These are phyloP conservation scores for Apis florea DNA, from an alignment of 1,140 invertebrate species.

Conservation along the genomic window DNA sequence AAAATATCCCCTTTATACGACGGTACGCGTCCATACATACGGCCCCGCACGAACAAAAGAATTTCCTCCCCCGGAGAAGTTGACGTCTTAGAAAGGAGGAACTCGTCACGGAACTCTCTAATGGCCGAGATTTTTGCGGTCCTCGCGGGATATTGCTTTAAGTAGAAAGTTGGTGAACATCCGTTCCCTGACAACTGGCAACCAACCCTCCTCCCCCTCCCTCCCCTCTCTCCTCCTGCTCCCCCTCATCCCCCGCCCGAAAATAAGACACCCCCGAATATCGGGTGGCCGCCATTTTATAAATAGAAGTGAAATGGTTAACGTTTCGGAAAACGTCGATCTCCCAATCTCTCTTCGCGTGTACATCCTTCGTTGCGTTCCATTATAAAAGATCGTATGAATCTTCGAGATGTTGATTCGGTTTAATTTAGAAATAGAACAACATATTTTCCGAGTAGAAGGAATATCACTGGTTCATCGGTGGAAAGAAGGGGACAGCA, in stretches of 20 bases:
- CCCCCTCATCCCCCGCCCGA: neutral
- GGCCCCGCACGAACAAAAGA: conserved; percentile 51
- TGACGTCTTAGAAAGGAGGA: conserved; percentile 48
- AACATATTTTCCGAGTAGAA: no score
- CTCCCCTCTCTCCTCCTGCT: no score
- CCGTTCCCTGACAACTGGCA: conserved; percentile 33
- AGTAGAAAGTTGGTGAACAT: conserved; percentile 62
- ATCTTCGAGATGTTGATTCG: no score
- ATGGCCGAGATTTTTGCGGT: conserved; percentile 60
- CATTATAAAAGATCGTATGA: no score
- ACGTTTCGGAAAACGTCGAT: neutral
- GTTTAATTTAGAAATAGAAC: no score
- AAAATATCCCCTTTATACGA: conserved; percentile 56
- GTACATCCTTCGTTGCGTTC: no score
- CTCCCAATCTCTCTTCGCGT: neutral
- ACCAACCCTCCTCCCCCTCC: no score
- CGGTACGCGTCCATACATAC: conserved; percentile 43
- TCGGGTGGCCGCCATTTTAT: neutral
- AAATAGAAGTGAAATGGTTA: neutral
- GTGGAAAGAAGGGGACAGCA: no score
- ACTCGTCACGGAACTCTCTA: conserved; percentile 57
- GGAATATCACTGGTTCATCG: no score
- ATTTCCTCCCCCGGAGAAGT: conserved; percentile 35
- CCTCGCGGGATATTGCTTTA: conserved; percentile 61
- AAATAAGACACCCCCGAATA: conserved; percentile 34